Evolutionary conservation across 2,797 vertebrate species (phyloP).

Genomic region (Vespertilio murinus): DNA sequence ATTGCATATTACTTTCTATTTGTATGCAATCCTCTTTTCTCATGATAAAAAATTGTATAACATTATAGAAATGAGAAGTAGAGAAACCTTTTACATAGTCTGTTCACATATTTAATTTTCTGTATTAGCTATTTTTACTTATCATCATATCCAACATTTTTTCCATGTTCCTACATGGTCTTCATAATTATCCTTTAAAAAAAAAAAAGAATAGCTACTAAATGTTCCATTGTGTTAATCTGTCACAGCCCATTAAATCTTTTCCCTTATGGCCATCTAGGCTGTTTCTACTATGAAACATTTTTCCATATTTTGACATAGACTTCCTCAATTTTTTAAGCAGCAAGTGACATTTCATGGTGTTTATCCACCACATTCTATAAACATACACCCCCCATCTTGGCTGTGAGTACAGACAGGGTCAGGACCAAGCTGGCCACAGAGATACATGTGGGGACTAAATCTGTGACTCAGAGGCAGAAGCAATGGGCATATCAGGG

Average conservation of each 20-base stretch:
- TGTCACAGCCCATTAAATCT: background rate
- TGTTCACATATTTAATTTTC: background rate
- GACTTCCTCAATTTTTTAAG: conserved; percentile 42
- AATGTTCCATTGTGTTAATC: conserved; percentile 42
- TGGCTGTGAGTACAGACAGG: background rate
- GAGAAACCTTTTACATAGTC: background rate
- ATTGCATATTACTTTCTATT: background rate
- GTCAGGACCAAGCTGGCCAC: background rate
- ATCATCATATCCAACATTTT: background rate
- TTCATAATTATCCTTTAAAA: background rate
- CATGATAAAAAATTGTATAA: background rate
- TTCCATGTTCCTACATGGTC: background rate
- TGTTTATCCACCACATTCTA: background rate
- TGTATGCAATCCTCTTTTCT: background rate
- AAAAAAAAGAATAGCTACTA: background rate
- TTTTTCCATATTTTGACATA: conserved; percentile 41
- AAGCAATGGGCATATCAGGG: background rate
- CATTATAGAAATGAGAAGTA: background rate
- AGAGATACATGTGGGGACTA: background rate
- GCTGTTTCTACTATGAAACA: conserved; percentile 33
- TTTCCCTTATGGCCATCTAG: background rate
- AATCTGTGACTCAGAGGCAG: background rate
- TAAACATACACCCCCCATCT: background rate
- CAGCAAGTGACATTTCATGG: background rate
- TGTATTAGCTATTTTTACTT: background rate